Conservation (phyloP, 1,140 invertebrate species). For the Aphelenchoides fujianensis region DNA sequence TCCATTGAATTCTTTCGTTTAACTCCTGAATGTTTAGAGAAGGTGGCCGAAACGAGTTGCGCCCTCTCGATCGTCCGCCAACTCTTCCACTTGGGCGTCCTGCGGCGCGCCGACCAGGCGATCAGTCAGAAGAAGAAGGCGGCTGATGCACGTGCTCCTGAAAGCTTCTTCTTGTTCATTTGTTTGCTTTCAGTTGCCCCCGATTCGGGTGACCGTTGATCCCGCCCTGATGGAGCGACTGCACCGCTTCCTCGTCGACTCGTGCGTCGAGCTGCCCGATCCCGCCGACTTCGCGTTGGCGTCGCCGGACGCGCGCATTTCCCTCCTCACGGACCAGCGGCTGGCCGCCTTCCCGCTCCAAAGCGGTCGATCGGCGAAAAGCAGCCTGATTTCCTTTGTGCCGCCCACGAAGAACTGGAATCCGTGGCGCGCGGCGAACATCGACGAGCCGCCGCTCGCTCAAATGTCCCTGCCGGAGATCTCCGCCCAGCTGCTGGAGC, state of each 20-base stretch:
- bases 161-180: conserved; percentile 11
- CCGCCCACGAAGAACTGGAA: conserved; percentile 93
- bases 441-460: conserved; percentile 85
- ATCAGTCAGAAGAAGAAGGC: conserved; percentile 73
- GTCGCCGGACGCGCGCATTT: conserved; percentile 61
- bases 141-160: conserved; percentile 63
- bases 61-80: conserved; percentile 89
- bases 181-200: conserved; percentile 45
- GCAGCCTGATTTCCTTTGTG: conserved; percentile 79
- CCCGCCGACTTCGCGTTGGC: conserved; percentile 17
- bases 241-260: conserved; percentile 23
- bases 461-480: conserved; percentile 75
- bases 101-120: conserved; percentile 77
- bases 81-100: conserved; percentile 86
- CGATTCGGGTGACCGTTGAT: conserved; percentile 42
- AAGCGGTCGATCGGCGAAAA: conserved; percentile 65
- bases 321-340: conserved; percentile 68
- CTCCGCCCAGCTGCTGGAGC: conserved; percentile 73
- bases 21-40: conserved; percentile 74
- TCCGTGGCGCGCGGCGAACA: conserved; percentile 67
- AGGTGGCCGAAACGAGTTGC: conserved; percentile 90
- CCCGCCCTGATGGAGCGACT: conserved; percentile 32
- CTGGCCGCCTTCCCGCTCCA: conserved; percentile 67
- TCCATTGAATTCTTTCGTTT: too few species aligned
- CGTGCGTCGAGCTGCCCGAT: conserved; percentile 44